A percentile compares a stretch with the other conserved stretches of the same genome.
phyloP scores from a whole-genome alignment of 2,888 invertebrate genomes.

The Odontocerum albicorne region DNA sequence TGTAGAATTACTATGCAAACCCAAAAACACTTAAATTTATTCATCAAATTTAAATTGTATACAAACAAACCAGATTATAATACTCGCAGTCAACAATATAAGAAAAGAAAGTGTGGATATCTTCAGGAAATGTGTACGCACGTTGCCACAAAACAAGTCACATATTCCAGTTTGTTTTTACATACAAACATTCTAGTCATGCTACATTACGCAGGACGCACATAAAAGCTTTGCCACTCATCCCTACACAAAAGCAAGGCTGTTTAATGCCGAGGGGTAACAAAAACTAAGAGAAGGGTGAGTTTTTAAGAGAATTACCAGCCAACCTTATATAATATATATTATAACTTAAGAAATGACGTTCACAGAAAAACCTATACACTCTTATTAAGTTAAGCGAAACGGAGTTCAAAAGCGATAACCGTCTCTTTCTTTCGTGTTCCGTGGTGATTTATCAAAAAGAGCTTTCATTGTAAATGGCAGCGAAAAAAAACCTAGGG shows the following conservation, averaged over 20 bases:
- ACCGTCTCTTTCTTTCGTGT: slow-evolving; percentile 17
- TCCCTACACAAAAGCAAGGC: neutral
- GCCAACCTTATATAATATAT: slow-evolving; percentile 22
- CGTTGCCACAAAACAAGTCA: neutral
- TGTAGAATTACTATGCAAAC: no score
- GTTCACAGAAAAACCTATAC: slow-evolving; percentile 7
- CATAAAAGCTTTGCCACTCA: neutral
- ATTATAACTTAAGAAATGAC: slow-evolving; percentile 9
- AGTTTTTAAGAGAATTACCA: slow-evolving; percentile 30
- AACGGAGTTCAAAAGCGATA: slow-evolving; percentile 5
- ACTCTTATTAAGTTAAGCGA: neutral
- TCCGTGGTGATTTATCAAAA: slow-evolving; percentile 28
- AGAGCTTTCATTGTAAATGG: slow-evolving; percentile 24
- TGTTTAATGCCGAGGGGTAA: neutral
- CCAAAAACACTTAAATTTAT: no score
- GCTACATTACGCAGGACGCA: slow-evolving; percentile 6
- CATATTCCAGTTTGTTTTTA: slow-evolving; percentile 1
- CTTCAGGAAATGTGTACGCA: neutral
- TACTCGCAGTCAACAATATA: slow-evolving; percentile 4
- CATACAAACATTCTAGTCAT: slow-evolving; percentile 2
- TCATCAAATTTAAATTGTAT: no score
- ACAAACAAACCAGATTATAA: no score
- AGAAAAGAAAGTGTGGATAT: neutral
- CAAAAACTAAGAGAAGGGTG: slow-evolving; percentile 9
- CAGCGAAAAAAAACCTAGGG: slow-evolving; percentile 13